Conservation (phyloP, 2,888 invertebrate genomes). For the Catocala sponsa region DNA sequence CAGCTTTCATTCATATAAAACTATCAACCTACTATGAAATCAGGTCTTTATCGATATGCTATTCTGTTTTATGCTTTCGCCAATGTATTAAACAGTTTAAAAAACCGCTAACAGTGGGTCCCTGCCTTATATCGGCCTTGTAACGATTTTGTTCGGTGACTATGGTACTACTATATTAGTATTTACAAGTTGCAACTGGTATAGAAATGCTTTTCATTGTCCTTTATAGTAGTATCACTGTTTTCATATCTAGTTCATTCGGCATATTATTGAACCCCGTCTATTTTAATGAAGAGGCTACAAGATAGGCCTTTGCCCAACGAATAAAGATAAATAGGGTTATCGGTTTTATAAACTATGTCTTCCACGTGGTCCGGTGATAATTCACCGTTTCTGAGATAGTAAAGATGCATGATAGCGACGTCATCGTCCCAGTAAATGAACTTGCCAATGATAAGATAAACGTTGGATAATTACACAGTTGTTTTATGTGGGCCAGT, state of each 20-base stretch:
- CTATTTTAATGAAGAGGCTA: background rate
- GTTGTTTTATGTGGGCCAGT: slow-evolving; percentile 43
- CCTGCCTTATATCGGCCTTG: slow-evolving; percentile 44
- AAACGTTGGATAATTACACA: slow-evolving; percentile 35
- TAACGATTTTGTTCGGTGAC: slow-evolving; percentile 50
- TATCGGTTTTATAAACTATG: slow-evolving; percentile 29
- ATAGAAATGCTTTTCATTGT: slow-evolving; percentile 25
- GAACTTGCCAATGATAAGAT: slow-evolving; percentile 50
- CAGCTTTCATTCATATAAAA: no score
- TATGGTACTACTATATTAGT: slow-evolving; percentile 45
- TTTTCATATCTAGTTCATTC: slow-evolving; percentile 17
- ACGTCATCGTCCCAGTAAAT: slow-evolving; percentile 24
- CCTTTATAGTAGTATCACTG: slow-evolving; percentile 15
- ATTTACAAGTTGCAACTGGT: slow-evolving; percentile 21
- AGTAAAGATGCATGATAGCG: slow-evolving; percentile 33
- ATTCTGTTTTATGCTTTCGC: no score
- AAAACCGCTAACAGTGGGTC: slow-evolving; percentile 25
- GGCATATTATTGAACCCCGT: slow-evolving; percentile 5
- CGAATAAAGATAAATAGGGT: slow-evolving; percentile 19
- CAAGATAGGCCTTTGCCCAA: slow-evolving; percentile 9
- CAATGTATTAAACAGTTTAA: no score
- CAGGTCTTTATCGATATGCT: no score
- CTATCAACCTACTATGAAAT: no score
- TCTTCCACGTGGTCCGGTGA: slow-evolving; percentile 26
- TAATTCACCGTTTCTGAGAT: slow-evolving; percentile 21